Percentiles rank a stretch among this genome's conserved stretches.
Evolutionary conservation across 1,140 invertebrate species (phyloP).

Genomic region (Phymastichus coffea): DNA sequence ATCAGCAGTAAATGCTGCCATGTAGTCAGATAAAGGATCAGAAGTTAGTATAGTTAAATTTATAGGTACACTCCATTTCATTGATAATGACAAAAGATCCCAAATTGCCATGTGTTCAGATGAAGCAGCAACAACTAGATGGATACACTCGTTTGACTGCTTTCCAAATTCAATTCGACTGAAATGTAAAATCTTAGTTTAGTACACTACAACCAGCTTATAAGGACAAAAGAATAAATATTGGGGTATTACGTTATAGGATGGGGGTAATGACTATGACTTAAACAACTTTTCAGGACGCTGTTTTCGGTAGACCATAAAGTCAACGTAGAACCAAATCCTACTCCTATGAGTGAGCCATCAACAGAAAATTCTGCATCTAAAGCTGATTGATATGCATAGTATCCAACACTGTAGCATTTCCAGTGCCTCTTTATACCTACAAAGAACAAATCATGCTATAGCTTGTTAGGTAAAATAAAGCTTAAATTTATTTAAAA

Average conservation of each 20-base stretch:
- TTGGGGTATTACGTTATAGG: slow-evolving; percentile 44
- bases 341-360: slow-evolving; percentile 73
- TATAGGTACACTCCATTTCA: slow-evolving; percentile 63
- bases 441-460: slow-evolving; percentile 41
- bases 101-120: slow-evolving; percentile 64
- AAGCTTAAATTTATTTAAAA: slow-evolving; percentile 26
- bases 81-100: slow-evolving; percentile 68
- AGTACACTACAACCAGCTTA: no score
- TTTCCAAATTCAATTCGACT: slow-evolving; percentile 68
- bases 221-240: neutral
- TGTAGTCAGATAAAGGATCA: slow-evolving; percentile 65
- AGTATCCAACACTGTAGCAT: slow-evolving; percentile 66
- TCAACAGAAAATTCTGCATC: slow-evolving; percentile 71
- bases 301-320: slow-evolving; percentile 65
- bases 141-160: slow-evolving; percentile 57
- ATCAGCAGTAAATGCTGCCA: slow-evolving; percentile 66
- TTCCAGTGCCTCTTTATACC: slow-evolving; percentile 63
- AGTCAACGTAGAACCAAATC: slow-evolving; percentile 70
- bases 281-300: slow-evolving; percentile 57
- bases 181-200: slow-evolving; percentile 29
- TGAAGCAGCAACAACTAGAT: slow-evolving; percentile 65
- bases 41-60: slow-evolving; percentile 55
- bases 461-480: slow-evolving; percentile 20
- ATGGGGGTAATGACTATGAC: slow-evolving; percentile 43
- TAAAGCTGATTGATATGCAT: slow-evolving; percentile 60